Evolutionary conservation across 2,888 invertebrate species (phyloP).

Genomic region (Villa cingulata): DNA sequence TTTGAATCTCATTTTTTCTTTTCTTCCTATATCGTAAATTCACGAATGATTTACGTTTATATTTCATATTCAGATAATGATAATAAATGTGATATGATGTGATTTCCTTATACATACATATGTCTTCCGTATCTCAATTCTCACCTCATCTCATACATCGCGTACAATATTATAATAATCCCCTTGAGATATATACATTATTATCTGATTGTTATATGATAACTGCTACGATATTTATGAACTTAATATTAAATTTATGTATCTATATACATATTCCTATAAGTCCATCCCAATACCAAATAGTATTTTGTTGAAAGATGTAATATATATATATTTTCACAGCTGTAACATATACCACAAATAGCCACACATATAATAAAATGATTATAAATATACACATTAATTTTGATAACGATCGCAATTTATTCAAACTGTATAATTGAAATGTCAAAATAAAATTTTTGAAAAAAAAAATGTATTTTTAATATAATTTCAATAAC

Average conservation of each 20-base stretch:
- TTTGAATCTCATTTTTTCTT: too few species aligned
- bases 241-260: too few species aligned
- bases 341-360: not conserved
- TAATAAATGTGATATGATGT: too few species aligned
- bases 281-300: not conserved
- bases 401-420: not conserved
- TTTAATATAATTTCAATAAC: not conserved
- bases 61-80: too few species aligned
- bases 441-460: not conserved
- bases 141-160: not conserved
- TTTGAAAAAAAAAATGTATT: too few species aligned
- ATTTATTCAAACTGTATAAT: not conserved
- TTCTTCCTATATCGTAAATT: too few species aligned
- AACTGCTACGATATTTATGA: too few species aligned
- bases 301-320: slow-evolving; percentile 4
- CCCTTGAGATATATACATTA: too few species aligned
- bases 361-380: too few species aligned
- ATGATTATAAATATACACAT: not conserved
- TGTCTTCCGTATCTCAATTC: too few species aligned
- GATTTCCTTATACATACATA: too few species aligned
- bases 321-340: not conserved
- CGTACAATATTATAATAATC: not conserved
- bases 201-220: slow-evolving; percentile 8
- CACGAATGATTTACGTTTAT: too few species aligned
- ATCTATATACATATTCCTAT: not conserved